Conservation (phyloP, 2,797 vertebrate genomes). For the Emys orbicularis region DNA sequence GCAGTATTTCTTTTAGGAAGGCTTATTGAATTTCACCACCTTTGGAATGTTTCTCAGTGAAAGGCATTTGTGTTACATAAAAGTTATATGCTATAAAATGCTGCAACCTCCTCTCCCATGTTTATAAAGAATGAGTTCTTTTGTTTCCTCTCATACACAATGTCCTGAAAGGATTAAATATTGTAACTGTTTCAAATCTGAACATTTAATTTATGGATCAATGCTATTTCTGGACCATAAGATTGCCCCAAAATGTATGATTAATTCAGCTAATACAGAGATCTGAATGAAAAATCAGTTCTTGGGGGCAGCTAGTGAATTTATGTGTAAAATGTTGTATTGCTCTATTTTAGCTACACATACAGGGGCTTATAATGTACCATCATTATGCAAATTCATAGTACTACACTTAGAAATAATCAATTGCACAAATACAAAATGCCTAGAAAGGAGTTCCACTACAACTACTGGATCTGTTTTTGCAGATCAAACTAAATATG, state of each 20-base stretch:
- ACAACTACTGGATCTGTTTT: too few species aligned
- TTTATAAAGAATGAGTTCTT: background rate
- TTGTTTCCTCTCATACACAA: fast-evolving
- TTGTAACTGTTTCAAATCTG: background rate
- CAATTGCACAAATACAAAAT: background rate
- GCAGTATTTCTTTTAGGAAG: fast-evolving
- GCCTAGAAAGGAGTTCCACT: background rate
- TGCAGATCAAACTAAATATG: background rate
- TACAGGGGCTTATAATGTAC: fast-evolving
- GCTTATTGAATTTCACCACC: fast-evolving
- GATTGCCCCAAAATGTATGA: background rate
- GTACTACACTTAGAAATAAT: background rate
- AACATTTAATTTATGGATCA: background rate
- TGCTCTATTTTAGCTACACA: background rate
- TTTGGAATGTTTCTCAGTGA: background rate
- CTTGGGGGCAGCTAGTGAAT: background rate
- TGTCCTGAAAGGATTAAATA: background rate
- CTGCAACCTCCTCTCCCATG: fast-evolving
- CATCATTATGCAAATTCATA: background rate
- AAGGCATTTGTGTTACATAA: background rate
- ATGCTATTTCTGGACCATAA: background rate
- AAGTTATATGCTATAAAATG: background rate
- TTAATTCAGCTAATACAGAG: fast-evolving
- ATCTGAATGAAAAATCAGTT: background rate
- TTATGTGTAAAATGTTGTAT: background rate